These are phyloP conservation scores for Anthonomus grandis DNA, from an alignment of 1,140 invertebrate species.

Conservation along the genomic window DNA sequence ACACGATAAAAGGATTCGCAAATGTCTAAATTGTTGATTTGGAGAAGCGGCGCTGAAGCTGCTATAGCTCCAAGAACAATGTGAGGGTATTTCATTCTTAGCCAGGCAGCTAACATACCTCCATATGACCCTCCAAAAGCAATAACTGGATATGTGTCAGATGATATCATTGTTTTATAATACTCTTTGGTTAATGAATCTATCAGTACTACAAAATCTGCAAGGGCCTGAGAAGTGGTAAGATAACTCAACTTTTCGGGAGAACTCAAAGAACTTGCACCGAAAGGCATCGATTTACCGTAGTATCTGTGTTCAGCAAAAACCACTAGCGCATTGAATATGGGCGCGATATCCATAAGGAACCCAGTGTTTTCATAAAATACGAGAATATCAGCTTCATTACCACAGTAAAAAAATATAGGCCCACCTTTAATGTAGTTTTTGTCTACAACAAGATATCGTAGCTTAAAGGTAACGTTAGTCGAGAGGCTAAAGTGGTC, in stretches of 20 bases:
- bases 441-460: slow-evolving; percentile 79
- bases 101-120: slow-evolving; percentile 95
- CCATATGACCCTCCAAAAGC: slow-evolving; percentile 95
- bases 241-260: slow-evolving; percentile 75
- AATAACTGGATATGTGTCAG: slow-evolving; percentile 65
- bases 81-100: slow-evolving; percentile 95
- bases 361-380: slow-evolving; percentile 95
- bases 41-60: slow-evolving; percentile 90
- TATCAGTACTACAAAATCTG: slow-evolving; percentile 87
- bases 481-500: slow-evolving; percentile 73
- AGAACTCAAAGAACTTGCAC: slow-evolving; percentile 67
- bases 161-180: slow-evolving; percentile 32
- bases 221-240: slow-evolving; percentile 89
- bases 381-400: slow-evolving; percentile 88
- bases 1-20: slow-evolving; percentile 79
- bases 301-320: slow-evolving; percentile 95
- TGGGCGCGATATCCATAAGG: slow-evolving; percentile 85
- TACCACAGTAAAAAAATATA: slow-evolving; percentile 97
- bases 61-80: slow-evolving; percentile 84
- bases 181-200: slow-evolving; percentile 55
- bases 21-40: slow-evolving; percentile 76
- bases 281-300: slow-evolving; percentile 85
- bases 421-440: slow-evolving; percentile 66
- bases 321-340: slow-evolving; percentile 79
- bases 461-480: slow-evolving; percentile 69